Conservation (phyloP, 1,140 invertebrate species). For the Cotesia chilonis region DNA sequence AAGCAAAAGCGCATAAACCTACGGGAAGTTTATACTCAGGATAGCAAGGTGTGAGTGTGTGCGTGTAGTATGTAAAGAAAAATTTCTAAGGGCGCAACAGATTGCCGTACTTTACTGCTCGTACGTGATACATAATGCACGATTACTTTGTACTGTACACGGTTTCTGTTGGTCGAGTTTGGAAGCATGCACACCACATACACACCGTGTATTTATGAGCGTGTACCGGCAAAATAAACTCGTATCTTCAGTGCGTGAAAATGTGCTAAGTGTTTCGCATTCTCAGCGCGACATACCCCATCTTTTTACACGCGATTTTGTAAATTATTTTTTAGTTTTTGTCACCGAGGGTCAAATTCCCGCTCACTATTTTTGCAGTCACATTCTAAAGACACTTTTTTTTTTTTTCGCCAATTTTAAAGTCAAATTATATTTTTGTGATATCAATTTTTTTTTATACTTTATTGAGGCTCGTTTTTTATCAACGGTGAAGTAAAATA, state of each 20-base stretch:
- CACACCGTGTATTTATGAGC: too few relatives aligned
- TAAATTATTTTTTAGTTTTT: background rate
- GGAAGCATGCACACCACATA: constrained; percentile 2
- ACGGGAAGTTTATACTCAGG: too few relatives aligned
- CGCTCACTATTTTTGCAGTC: too few relatives aligned
- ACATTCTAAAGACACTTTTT: too few relatives aligned
- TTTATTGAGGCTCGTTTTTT: too few relatives aligned
- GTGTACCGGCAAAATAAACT: constrained; percentile 25
- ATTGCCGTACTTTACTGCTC: constrained; percentile 38
- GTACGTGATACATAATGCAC: constrained; percentile 50
- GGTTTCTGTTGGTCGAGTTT: background rate
- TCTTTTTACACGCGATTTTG: background rate
- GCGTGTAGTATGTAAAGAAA: background rate
- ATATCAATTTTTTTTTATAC: too few relatives aligned
- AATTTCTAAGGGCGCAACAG: constrained; percentile 43
- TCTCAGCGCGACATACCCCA: background rate
- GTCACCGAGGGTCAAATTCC: background rate
- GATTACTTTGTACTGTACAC: constrained; percentile 10
- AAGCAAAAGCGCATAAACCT: too few relatives aligned
- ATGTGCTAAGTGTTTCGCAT: constrained; percentile 29
- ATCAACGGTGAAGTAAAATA: too few relatives aligned
- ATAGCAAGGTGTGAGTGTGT: background rate
- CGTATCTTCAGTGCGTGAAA: constrained; percentile 28
- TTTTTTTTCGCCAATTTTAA: too few relatives aligned
- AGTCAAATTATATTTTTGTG: too few relatives aligned